Evolutionary conservation across 2,113 vertebrate genomes (phyloP).

Genomic region (Takifugu bimaculatus): DNA sequence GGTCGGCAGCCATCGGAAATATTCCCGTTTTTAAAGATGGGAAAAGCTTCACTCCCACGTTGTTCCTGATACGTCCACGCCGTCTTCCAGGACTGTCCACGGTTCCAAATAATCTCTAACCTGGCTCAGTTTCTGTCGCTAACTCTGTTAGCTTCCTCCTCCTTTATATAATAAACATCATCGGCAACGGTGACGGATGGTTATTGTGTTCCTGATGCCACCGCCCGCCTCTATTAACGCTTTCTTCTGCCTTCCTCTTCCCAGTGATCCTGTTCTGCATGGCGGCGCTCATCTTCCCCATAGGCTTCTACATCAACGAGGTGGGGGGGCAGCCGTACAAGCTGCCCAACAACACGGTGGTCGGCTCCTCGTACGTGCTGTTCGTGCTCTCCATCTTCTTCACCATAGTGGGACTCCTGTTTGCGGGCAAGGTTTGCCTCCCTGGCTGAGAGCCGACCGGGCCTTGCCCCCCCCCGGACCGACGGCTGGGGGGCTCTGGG

Average conservation of each 20-base stretch:
- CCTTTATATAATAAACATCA: too few relatives aligned
- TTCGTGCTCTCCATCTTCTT: conserved; percentile 99
- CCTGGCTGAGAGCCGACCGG: conserved; percentile 83
- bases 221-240: conserved; percentile 2
- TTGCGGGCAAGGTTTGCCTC: conserved; percentile 98
- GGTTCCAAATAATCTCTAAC: too few relatives aligned
- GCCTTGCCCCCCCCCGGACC: conserved; percentile 48
- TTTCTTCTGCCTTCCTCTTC: conserved; percentile 50
- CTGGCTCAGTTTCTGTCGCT: too few relatives aligned
- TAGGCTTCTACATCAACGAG: conserved; percentile 90
- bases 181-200: too few relatives aligned
- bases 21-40: not conserved
- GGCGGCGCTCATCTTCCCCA: conserved; percentile 95
- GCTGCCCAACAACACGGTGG: conserved; percentile 98
- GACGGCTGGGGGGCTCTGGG: conserved; percentile 46
- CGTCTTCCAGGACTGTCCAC: too few relatives aligned
- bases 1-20: not conserved
- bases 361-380: conserved; percentile 97
- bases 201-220: too few relatives aligned
- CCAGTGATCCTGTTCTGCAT: conserved; percentile 96
- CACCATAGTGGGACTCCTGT: conserved; percentile 99
- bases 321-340: conserved; percentile 99
- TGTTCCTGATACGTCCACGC: too few relatives aligned
- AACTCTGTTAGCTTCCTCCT: too few relatives aligned
- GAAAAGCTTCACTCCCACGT: too few relatives aligned